Percentiles rank a stretch among this genome's conserved stretches.
These are phyloP conservation scores for Salarias fasciatus DNA, from an alignment of 2,797 vertebrate species.

Conservation along the genomic window DNA sequence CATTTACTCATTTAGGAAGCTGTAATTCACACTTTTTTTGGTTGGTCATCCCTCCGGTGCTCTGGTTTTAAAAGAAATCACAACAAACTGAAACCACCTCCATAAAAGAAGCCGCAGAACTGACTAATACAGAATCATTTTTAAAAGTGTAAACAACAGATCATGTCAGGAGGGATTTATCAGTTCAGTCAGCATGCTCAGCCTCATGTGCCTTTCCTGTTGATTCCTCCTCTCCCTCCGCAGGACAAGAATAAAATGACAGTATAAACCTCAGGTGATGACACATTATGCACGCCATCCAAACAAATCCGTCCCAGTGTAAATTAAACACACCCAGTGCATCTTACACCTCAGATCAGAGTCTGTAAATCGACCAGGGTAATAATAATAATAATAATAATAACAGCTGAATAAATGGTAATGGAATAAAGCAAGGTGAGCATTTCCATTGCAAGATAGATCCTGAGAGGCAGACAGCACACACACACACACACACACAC, in stretches of 20 bases:
- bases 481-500: slow-evolving; percentile 18
- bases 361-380: slow-evolving; percentile 62
- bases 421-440: slow-evolving; percentile 70
- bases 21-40: slow-evolving; percentile 20
- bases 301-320: slow-evolving; percentile 79
- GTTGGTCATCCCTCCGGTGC: slow-evolving; percentile 23
- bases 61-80: neutral
- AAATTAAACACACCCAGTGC: slow-evolving; percentile 76
- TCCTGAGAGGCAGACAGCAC: slow-evolving; percentile 37
- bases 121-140: slow-evolving; percentile 26
- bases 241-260: slow-evolving; percentile 70
- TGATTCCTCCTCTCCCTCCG: slow-evolving; percentile 53
- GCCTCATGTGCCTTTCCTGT: slow-evolving; percentile 60
- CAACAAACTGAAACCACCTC: slow-evolving; percentile 1
- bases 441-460: slow-evolving; percentile 43
- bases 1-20: slow-evolving; percentile 30
- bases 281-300: slow-evolving; percentile 76
- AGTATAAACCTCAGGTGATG: slow-evolving; percentile 76
- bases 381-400: slow-evolving; percentile 73
- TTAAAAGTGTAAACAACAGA: slow-evolving; percentile 43
- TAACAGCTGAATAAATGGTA: slow-evolving; percentile 69
- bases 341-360: slow-evolving; percentile 68
- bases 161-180: slow-evolving; percentile 54
- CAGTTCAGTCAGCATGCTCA: slow-evolving; percentile 61
- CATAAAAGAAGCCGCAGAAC: slow-evolving; percentile 5